phyloP scores from a whole-genome alignment of 2,113 vertebrate species.

The Myanophis thanlyinensis region DNA sequence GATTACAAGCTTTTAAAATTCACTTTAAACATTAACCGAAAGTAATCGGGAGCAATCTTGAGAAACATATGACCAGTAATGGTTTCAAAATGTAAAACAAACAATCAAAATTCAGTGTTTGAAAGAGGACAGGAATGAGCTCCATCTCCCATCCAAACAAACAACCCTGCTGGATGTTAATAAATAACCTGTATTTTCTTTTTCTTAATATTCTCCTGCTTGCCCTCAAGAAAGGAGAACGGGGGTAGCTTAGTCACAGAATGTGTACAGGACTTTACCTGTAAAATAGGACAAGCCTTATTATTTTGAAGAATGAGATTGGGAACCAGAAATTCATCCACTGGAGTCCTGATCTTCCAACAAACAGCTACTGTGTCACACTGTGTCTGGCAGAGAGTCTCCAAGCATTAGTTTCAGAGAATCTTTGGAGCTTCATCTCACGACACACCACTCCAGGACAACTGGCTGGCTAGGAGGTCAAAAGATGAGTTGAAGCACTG shows the following conservation, averaged over 20 bases:
- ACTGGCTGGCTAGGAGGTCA: background rate
- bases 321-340: background rate
- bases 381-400: background rate
- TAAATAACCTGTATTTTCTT: background rate
- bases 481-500: background rate
- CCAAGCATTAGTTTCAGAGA: background rate
- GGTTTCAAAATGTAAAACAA: background rate
- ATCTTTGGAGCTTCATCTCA: background rate
- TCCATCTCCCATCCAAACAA: background rate
- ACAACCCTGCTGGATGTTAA: background rate
- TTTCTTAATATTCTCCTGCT: background rate
- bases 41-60: background rate
- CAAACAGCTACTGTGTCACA: background rate
- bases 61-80: background rate
- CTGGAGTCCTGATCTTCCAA: background rate
- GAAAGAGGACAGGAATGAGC: background rate
- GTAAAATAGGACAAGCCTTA: background rate
- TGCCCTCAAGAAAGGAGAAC: background rate
- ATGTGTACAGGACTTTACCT: background rate
- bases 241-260: background rate
- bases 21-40: background rate
- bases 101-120: background rate
- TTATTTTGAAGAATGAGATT: background rate
- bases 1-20: background rate
- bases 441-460: background rate